These are phyloP conservation scores for Pheucticus melanocephalus DNA, from an alignment of 2,113 vertebrate genomes.

Conservation along the genomic window DNA sequence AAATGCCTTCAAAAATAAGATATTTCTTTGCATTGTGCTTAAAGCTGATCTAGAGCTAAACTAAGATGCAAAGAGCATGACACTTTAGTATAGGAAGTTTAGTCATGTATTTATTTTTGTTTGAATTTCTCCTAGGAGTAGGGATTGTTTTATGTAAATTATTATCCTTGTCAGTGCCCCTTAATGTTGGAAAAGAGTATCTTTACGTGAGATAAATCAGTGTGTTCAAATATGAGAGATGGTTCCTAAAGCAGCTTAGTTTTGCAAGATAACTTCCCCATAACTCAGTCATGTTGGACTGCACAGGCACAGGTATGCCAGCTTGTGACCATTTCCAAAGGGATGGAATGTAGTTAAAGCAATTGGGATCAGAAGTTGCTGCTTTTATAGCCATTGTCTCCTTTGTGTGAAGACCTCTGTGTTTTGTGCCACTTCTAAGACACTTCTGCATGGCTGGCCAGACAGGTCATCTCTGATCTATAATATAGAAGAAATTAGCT, in stretches of 20 bases:
- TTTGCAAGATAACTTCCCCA: background rate
- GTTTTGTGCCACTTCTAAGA: background rate
- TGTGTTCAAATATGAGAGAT: background rate
- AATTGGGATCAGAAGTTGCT: background rate
- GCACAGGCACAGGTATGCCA: background rate
- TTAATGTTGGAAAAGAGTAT: background rate
- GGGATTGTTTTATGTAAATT: background rate
- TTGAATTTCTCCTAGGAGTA: background rate
- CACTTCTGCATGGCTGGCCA: background rate
- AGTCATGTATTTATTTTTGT: background rate
- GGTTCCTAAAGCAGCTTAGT: background rate
- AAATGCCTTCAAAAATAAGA: background rate
- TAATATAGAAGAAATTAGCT: background rate
- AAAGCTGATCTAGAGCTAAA: background rate
- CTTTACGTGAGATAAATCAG: background rate
- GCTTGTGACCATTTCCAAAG: background rate
- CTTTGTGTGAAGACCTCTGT: background rate
- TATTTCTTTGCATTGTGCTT: background rate
- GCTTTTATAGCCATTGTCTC: background rate
- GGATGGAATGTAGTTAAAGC: background rate
- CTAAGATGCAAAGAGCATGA: background rate
- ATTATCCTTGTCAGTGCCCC: background rate
- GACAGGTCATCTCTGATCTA: background rate
- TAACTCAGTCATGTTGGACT: background rate
- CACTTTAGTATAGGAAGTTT: background rate